Base-by-base conservation (phyloP, 2,888 invertebrate species). In the Protonemura montana region DNA sequence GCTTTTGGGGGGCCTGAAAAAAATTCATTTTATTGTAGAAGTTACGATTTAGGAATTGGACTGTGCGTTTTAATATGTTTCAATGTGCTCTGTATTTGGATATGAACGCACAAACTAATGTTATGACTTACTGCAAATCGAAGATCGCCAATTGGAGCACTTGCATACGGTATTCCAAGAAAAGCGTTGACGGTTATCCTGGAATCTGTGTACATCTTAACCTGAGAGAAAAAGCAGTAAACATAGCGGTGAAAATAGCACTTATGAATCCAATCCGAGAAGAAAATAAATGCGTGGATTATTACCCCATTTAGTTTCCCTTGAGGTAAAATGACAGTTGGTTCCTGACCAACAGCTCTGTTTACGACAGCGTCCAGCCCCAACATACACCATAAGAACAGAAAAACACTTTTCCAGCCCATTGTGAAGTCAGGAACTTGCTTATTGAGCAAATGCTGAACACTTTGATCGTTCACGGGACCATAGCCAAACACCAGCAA, bases 161-260 rank as follows among this genome's bases (percentile, higher is more conserved):
- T 93, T 30, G 97, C 97, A 90, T 96, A 97, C 0, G 97, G 97
- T 87, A 97, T 94, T 26, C 97, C 96, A 88, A 95, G 92, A 91
- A 94, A 96, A 85, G 95, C 94, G 91, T 95, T 95, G 5, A 95
- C 93, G 0, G 94, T 93, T 84, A 92, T 92, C 85, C 93, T 91
- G 80, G 92, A 92, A 89, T 95, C 95, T 16, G 94, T 93, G 90
- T 94, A 95, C 42, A 95, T 93, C 91, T 94, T 95, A 21, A 94
- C 93, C 95, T 95, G 91, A 85, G 92, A 90, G 59, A 25, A 86
- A 87, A n/a, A n/a, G n/a, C n/a, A n/a, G n/a, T n/a, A n/a, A n/a
- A n/a, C n/a, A n/a, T n/a, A n/a, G n/a, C n/a, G n/a, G n/a, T n/a
- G n/a, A n/a, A n/a, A n/a, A n/a, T n/a, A n/a, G n/a, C n/a, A n/a